phyloP scores from a whole-genome alignment of 2,113 vertebrate species.

The Carassius carassius region DNA sequence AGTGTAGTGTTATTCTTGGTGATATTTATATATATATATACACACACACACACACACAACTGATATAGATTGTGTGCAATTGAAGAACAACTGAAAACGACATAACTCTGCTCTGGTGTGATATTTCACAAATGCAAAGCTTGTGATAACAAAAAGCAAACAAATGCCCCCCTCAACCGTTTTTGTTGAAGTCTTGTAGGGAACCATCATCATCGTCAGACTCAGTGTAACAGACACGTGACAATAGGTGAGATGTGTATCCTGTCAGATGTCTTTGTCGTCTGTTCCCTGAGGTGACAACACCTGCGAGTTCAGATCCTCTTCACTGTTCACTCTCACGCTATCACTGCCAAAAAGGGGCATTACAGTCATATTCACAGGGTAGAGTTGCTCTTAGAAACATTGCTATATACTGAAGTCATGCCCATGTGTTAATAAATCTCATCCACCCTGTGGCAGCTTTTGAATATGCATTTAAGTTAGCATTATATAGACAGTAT shows the following conservation, averaged over 20 bases:
- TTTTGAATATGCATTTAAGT: not conserved
- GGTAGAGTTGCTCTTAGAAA: constrained; percentile 34
- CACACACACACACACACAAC: not conserved
- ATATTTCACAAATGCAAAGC: not conserved
- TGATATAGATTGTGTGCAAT: not conserved
- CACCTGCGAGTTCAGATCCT: constrained; percentile 70
- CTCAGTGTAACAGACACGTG: constrained; percentile 55
- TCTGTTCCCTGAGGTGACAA: constrained; percentile 67
- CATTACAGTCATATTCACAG: not conserved
- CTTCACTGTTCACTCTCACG: constrained; percentile 65
- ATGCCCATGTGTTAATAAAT: not conserved
- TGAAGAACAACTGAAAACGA: not conserved
- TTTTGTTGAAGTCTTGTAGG: not conserved
- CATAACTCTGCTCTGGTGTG: not conserved
- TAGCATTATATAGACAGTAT: not conserved
- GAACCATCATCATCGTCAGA: constrained; percentile 40
- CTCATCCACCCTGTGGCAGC: not conserved
- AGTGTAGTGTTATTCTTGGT: no score
- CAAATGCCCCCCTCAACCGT: not conserved
- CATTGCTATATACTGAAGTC: not conserved
- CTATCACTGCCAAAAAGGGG: constrained; percentile 14
- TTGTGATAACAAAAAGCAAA: constrained; percentile 26
- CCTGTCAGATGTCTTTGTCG: constrained; percentile 64
- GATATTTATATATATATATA: no score
- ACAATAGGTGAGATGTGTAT: constrained; percentile 54